Evolutionary conservation across 2,113 vertebrate species (phyloP), one percentile per base, ranked within the genome.

Genomic region (Myodes glareolus): DNA sequence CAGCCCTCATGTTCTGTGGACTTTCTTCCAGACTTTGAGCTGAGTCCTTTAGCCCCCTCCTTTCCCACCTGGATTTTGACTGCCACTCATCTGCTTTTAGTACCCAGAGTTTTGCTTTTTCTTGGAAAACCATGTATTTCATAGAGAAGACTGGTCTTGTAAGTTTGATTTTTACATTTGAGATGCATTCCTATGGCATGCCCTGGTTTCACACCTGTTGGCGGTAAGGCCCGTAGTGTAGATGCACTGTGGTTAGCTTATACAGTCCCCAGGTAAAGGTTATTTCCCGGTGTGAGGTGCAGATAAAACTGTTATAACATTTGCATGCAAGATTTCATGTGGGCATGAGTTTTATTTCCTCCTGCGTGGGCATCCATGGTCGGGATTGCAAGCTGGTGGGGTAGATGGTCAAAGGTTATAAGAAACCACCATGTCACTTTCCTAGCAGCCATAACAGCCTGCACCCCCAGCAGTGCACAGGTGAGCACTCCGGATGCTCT

Each of bases 211-310:
- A 5, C 36, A 11, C 31, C 19, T 39, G 72, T 19, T 17, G 29
- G 17, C 7, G 21, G 3, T 33, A 0, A 33, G 52, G 27, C 42
- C 39, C 72, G 1, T 19, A 13, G 33, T 1, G 2, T 3, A 19
- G 80, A 25, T 19, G n/a, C 5, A 4, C 27, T 33, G 12, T 29
- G 2, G 23, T 45, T 39, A 39, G 23, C 25, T 73, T 65, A 36
- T 14, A 42, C 10, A 31, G 36, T 50, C 11, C 1, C 89, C 52
- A 52, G 45, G 45, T 19, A 13, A 86, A 70, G 21, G 6, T 72
- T n/a, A 52, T 36, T 65, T 39, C 27, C n/a, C 58, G 13, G 47
- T 76, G 42, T 90, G 23, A 21, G 78, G 47, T 13, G 9, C 0
- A 76, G 72, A 27, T 10, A n/a, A 88, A 91, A 13, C 39, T 91